Base-by-base conservation (phyloP, 2,888 invertebrate species). In the Steinernema carpocapsae region DNA sequence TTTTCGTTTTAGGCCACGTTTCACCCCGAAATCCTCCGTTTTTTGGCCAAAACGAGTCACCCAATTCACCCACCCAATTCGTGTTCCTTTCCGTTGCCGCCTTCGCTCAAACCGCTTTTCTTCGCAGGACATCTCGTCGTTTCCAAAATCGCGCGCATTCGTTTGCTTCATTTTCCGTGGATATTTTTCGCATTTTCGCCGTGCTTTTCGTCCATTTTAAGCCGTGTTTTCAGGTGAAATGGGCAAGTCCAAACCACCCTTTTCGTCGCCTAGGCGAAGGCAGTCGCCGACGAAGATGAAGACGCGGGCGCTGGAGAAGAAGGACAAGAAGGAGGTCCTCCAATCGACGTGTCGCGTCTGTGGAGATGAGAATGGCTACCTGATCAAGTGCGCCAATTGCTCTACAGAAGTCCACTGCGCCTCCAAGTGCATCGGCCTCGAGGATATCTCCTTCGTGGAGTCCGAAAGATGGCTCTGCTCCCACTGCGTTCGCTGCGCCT, bases 391-490 rank as follows among this genome's bases (percentile, higher is more conserved):
- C 45, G 56, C 74, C 12, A 19, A 22, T 19, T 74, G 74, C 46
- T 17, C 64, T 0, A 17, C 32, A 7, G 32, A 51, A 17, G 52
- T 74, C 24, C 74, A 74, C 42, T n/a, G 48, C 48, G 14, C 43
- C 3, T 6, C 24, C 29, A 29, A 64, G 32, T 74, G 74, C 45
- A n/a, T 72, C 17, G 46, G 59, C 10, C 46, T 74, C 26, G 43
- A 45, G 26, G 29, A 42, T 22, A 12, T 72, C 12, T 42, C 29
- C n/a, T 29, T 17, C 43, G 43, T 22, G 3, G 3, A 37, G 19
- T 56, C 72, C 0, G 45, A 17, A 12, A 72, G 42, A 24, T 74
- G 74, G 74, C 51, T 45, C 24, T 74, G 74, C 56, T 71, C 74
- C 26, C 52, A 56, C 14, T 74, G 74, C 45, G n/a, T 56, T 14